Conservation (phyloP, 2,888 invertebrate genomes). For the Reticulitermes lucifugus region DNA sequence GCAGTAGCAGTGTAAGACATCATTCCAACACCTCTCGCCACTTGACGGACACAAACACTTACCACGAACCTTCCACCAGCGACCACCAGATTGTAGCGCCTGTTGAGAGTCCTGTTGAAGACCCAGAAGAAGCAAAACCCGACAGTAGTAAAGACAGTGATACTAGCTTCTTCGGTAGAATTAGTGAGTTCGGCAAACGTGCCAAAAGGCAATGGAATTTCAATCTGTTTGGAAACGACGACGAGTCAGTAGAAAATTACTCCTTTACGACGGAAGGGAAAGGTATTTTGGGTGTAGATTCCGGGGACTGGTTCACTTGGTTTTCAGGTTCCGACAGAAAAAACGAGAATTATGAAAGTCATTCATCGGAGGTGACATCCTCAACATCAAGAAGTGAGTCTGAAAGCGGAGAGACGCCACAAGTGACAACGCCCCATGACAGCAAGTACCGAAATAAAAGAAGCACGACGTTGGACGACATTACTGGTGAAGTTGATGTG, state of each 20-base stretch:
- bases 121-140: neutral
- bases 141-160: no score
- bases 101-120: conserved; percentile 42
- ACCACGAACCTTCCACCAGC: neutral
- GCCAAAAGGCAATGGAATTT: conserved; percentile 7
- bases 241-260: neutral
- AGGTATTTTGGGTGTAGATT: neutral
- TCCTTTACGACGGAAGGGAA: neutral
- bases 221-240: neutral
- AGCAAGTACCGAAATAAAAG: neutral
- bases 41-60: neutral
- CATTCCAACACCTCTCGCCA: neutral
- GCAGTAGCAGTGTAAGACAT: neutral
- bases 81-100: conserved; percentile 34
- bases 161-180: conserved; percentile 2
- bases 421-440: neutral
- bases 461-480: neutral
- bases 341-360: neutral
- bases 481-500: neutral
- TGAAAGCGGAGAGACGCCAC: neutral
- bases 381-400: neutral
- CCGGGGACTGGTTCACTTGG: neutral
- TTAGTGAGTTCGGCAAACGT: conserved; percentile 17
- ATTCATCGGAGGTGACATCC: neutral
- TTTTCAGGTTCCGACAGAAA: neutral